phyloP scores from a whole-genome alignment of 2,797 vertebrate species.

The Melanotaenia trifasciata region DNA sequence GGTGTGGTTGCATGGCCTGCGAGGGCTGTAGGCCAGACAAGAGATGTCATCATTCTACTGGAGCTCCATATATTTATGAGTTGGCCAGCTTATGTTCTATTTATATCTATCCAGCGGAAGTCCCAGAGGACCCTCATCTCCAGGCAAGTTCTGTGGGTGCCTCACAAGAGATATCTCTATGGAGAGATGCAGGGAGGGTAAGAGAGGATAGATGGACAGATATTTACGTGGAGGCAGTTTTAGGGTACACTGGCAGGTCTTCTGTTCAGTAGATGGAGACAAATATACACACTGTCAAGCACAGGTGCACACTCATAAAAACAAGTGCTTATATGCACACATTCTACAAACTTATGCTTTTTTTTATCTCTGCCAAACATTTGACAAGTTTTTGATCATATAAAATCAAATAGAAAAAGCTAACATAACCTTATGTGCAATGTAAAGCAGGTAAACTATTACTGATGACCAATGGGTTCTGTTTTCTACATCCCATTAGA shows the following conservation, averaged over 20 bases:
- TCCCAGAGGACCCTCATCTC: conserved; percentile 71
- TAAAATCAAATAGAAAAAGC: not conserved
- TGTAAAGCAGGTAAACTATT: not conserved
- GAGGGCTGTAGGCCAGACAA: conserved; percentile 69
- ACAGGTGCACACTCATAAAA: conserved; percentile 12
- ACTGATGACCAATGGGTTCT: not conserved
- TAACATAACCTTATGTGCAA: not conserved
- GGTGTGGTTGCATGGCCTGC: conserved; percentile 65
- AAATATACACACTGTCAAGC: conserved; percentile 12
- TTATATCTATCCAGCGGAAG: conserved; percentile 75
- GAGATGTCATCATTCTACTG: conserved; percentile 75
- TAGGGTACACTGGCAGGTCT: conserved; percentile 17
- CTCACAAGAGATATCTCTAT: conserved; percentile 64
- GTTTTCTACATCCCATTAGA: not conserved
- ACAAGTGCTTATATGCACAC: not conserved
- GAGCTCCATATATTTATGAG: conserved; percentile 78
- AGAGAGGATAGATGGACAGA: conserved; percentile 52
- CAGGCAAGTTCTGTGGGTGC: conserved; percentile 72
- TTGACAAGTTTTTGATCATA: not conserved
- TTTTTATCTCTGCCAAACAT: not conserved
- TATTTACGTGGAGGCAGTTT: conserved; percentile 52
- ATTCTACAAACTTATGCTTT: not conserved
- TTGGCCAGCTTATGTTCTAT: conserved; percentile 78
- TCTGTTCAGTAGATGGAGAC: not conserved
- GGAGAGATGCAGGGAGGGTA: conserved; percentile 28